phyloP scores from a whole-genome alignment of 2,797 vertebrate genomes.

The Yasuhikotakia modesta region DNA sequence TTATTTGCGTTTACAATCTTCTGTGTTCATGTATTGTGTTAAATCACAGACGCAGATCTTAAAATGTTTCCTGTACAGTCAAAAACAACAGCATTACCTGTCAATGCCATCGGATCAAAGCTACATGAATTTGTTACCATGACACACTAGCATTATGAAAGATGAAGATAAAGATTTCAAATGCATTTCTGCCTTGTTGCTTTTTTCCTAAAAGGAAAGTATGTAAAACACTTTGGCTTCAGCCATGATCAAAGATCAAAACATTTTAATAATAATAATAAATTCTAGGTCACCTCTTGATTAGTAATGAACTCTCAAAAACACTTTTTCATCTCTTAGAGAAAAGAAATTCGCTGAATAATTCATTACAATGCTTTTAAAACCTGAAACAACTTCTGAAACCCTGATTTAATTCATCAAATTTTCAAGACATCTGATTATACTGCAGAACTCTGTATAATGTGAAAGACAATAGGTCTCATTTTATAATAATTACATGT shows the following conservation, averaged over 20 bases:
- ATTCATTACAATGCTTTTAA: slow-evolving; percentile 31
- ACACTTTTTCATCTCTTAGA: slow-evolving; percentile 26
- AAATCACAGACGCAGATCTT: slow-evolving; percentile 2
- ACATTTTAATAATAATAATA: slow-evolving; percentile 45
- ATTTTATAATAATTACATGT: too few relatives aligned
- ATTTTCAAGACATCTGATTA: slow-evolving; percentile 23
- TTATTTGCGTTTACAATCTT: background rate
- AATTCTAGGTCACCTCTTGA: slow-evolving; percentile 48
- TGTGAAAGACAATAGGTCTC: too few relatives aligned
- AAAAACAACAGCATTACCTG: slow-evolving; percentile 6
- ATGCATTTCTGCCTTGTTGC: background rate
- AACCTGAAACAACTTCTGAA: slow-evolving; percentile 11
- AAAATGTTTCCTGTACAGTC: background rate
- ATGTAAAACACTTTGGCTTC: slow-evolving; percentile 18
- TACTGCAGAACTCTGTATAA: background rate
- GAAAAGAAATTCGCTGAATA: slow-evolving; percentile 42
- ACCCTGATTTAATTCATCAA: slow-evolving; percentile 1
- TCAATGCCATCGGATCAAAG: background rate
- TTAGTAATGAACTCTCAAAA: slow-evolving; percentile 37
- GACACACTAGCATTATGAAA: background rate
- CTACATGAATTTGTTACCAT: background rate
- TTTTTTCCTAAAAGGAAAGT: slow-evolving; percentile 32
- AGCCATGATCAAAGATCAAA: slow-evolving; percentile 36
- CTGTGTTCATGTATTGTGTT: background rate
- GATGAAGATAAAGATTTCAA: background rate